Conservation (phyloP, 2,888 invertebrate genomes). For the Hipparchia semele region DNA sequence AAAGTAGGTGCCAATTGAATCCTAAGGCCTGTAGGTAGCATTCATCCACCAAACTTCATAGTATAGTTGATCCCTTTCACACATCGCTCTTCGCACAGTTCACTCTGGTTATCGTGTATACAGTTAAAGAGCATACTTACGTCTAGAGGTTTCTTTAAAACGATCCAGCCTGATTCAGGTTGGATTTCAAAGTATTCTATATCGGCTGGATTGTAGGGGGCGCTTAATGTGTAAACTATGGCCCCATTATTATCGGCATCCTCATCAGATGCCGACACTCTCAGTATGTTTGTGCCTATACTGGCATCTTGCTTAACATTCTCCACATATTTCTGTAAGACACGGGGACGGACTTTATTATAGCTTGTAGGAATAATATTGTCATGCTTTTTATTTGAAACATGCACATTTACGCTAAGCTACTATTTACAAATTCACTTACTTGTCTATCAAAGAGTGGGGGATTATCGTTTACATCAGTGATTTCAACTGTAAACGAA, state of each 20-base stretch:
- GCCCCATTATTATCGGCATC: slow-evolving; percentile 99
- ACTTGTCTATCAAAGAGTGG: slow-evolving; percentile 97
- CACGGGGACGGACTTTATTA: slow-evolving; percentile 51
- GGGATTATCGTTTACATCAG: slow-evolving; percentile 98
- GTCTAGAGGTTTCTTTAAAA: slow-evolving; percentile 96
- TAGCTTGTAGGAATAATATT: slow-evolving; percentile 38
- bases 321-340: slow-evolving; percentile 96
- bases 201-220: slow-evolving; percentile 94
- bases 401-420: slow-evolving; percentile 35
- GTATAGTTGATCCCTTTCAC: slow-evolving; percentile 79
- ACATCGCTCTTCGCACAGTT: slow-evolving; percentile 68
- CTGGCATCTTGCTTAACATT: slow-evolving; percentile 98
- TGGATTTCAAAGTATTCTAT: slow-evolving; percentile 98
- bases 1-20: slow-evolving; percentile 82
- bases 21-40: slow-evolving; percentile 82
- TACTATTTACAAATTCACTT: slow-evolving; percentile 57
- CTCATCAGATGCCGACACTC: slow-evolving; percentile 98
- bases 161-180: slow-evolving; percentile 98
- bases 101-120: slow-evolving; percentile 49
- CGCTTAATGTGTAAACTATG: slow-evolving; percentile 95
- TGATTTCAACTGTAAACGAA: slow-evolving; percentile 98
- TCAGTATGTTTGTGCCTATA: slow-evolving; percentile 95
- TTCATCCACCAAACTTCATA: slow-evolving; percentile 81
- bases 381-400: slow-evolving; percentile 14
- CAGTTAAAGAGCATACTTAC: slow-evolving; percentile 87